Evolutionary conservation across 2,113 vertebrate genomes (phyloP).

Genomic region (Chionomys nivalis): DNA sequence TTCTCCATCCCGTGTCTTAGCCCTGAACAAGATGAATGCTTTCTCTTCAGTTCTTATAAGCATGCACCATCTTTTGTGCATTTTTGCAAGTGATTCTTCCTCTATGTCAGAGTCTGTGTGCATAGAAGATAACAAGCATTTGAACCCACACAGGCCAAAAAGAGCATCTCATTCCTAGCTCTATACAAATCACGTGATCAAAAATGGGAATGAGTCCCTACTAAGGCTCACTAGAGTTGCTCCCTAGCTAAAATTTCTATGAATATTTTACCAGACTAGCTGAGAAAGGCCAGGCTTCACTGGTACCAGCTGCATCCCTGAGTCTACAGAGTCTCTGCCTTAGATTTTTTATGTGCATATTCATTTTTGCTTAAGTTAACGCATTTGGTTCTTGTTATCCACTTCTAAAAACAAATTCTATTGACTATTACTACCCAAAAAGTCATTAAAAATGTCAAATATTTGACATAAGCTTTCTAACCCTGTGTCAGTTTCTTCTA

Average conservation of each 20-base stretch:
- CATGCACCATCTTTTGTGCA: not conserved
- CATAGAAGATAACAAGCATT: not conserved
- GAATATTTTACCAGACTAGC: not conserved
- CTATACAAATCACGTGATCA: not conserved
- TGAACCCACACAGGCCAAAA: not conserved
- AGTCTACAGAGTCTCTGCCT: not conserved
- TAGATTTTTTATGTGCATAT: not conserved
- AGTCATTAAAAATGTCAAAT: not conserved
- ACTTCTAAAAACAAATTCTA: not conserved
- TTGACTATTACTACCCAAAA: not conserved
- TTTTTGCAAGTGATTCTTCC: not conserved
- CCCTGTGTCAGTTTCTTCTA: not conserved
- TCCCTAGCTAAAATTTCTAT: not conserved
- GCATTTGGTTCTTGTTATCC: not conserved
- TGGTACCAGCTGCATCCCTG: not conserved
- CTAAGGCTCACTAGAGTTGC: not conserved
- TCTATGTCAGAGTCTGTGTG: not conserved
- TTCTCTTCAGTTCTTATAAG: not conserved
- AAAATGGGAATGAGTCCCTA: not conserved
- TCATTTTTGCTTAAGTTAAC: slow-evolving; percentile 7
- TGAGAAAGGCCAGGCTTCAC: not conserved
- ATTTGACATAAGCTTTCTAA: not conserved
- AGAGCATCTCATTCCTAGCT: not conserved
- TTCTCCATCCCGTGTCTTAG: not conserved
- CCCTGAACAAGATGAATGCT: not conserved